Base-by-base conservation (phyloP, 2,113 vertebrate species). In the Alosa alosa region DNA sequence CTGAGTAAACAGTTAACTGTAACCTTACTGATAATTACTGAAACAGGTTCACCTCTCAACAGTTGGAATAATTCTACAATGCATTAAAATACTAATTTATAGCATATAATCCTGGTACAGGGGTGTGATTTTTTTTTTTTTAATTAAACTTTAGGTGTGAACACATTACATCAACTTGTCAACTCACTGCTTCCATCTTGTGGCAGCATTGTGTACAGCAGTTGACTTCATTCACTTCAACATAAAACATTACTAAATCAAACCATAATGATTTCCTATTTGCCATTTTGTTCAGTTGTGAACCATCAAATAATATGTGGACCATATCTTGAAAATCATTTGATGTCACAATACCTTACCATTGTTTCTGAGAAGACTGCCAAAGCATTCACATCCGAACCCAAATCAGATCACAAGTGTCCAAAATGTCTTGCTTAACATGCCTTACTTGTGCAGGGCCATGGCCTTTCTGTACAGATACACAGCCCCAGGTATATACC, bases 391-490 rank as follows among this genome's bases (percentile, higher is more conserved):
- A 49, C 47, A 49, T 9, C 47, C 47, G 4, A 44, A 44, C 47
- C 47, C 47, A 11, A 11, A 49, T 49, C 47, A 49, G 6, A 10
- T 10, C 46, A 47, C 2, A 49, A 49, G 47, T 6, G 47, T 49
- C 47, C 47, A 49, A 49, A 49, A 9, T 9, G 47, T 49, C 0
- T 49, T 49, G 9, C 9, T 52, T 57, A 13, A n/a, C 60, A 64
- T 64, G 60, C 25, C 31, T 15, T 78, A 36, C 31, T 82, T 78
- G 5, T 6, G 17, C 55, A 55, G 49, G 39, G 91, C 90, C 85
- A 95, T 97, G 39, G 91, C 90, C 85, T 95, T 97, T 50, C 41
- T 92, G 90, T 96, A 98, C 46, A 98, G 13, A 81, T 97, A 98
- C 50, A 98, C 82, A 0, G 89, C 90, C 0, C 98, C 97, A 0